A percentile compares a stretch with the other conserved stretches of the same genome.
Conservation (phyloP, 2,113 vertebrate genomes). For the Macroglossus sobrinus region DNA sequence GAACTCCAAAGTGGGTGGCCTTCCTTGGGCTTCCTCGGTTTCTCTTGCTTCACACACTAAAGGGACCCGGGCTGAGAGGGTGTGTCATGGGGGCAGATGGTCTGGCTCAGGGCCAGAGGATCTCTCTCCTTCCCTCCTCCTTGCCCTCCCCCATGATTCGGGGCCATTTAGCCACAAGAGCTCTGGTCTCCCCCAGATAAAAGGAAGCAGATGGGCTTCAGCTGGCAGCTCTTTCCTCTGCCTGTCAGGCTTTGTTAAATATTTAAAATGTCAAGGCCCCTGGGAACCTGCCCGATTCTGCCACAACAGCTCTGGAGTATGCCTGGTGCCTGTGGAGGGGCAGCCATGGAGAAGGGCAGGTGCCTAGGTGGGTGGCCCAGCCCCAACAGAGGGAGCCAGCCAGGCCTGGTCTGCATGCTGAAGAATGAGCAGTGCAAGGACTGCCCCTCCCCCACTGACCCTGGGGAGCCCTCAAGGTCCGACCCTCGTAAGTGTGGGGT, state of each 20-base stretch:
- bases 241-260: conserved; percentile 76
- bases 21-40: neutral
- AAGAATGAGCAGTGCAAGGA: neutral
- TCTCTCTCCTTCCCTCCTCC: neutral
- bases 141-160: neutral
- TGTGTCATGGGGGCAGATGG: neutral
- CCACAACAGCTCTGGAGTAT: neutral
- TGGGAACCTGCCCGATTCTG: conserved; percentile 59
- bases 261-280: conserved; percentile 78
- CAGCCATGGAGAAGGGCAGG: conserved; percentile 1
- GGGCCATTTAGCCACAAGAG: conserved; percentile 44
- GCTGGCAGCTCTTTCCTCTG: conserved; percentile 48
- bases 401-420: neutral
- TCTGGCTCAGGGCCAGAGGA: neutral
- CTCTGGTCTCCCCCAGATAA: conserved; percentile 69
- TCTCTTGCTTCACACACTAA: neutral
- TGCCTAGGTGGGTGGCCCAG: conserved; percentile 12
- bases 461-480: neutral
- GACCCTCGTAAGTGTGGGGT: neutral
- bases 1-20: neutral
- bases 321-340: neutral
- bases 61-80: neutral
- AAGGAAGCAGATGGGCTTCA: conserved; percentile 68
- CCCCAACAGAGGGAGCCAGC: neutral
- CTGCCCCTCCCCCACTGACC: neutral